Conservation (phyloP, 2,113 vertebrate species). For the Sceloporus undulatus region DNA sequence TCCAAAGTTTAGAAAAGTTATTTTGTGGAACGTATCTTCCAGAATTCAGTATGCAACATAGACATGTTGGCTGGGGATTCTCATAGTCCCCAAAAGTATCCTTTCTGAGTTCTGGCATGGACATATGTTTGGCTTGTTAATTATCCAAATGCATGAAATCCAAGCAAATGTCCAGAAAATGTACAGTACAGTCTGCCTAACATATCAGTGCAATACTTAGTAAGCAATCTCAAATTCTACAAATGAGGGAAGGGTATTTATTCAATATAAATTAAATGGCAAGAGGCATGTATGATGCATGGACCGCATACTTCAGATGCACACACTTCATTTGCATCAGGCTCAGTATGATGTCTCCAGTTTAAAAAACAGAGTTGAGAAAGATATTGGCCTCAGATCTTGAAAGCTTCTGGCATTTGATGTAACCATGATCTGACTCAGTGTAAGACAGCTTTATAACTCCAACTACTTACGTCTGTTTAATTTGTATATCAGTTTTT, state of each 20-base stretch:
- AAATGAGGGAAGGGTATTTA: no score
- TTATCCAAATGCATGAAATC: background rate
- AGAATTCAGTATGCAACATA: no score
- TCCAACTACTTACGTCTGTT: background rate
- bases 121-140: background rate
- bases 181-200: background rate
- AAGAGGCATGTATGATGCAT: background rate
- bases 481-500: background rate
- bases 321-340: background rate
- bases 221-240: background rate
- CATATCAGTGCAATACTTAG: background rate
- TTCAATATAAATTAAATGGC: background rate
- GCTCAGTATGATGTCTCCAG: background rate
- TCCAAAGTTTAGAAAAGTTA: no score
- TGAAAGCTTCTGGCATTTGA: background rate
- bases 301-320: background rate
- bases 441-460: background rate
- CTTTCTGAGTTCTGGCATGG: background rate
- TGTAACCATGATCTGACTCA: background rate
- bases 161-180: background rate
- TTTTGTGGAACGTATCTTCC: no score
- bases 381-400: background rate
- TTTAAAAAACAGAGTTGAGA: background rate
- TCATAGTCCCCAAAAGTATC: no score
- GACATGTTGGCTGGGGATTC: no score